These are phyloP conservation scores for human DNA, from an alignment of 2,113 vertebrate genomes.

Conservation along the genomic window DNA sequence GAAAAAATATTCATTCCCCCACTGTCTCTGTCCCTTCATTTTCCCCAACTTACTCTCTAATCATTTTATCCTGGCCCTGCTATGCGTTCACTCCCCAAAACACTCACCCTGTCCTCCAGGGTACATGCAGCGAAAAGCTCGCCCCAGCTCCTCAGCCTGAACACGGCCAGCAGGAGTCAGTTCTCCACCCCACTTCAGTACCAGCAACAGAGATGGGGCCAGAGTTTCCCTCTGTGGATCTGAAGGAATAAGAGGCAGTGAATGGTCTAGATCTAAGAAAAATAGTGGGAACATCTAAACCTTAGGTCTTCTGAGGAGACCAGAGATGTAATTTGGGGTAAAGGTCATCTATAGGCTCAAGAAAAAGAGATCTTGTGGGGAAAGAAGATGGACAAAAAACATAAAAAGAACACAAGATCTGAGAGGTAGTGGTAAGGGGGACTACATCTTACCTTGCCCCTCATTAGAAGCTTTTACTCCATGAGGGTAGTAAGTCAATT, in stretches of 20 bases:
- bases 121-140: conserved; percentile 99
- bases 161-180: conserved; percentile 95
- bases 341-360: not conserved
- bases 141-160: conserved; percentile 96
- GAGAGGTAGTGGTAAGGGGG: not conserved
- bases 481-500: conserved; percentile 95
- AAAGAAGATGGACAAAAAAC: not conserved
- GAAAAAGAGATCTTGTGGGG: not conserved
- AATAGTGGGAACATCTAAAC: not conserved
- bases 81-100: not conserved
- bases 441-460: conserved; percentile 90
- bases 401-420: not conserved
- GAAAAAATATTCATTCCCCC: not conserved
- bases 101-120: conserved; percentile 96
- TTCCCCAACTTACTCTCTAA: not conserved
- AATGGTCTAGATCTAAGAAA: not conserved
- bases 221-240: conserved; percentile 86
- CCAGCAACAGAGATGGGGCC: conserved; percentile 92
- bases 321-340: not conserved
- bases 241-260: conserved; percentile 71
- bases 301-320: not conserved
- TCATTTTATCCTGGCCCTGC: not conserved
- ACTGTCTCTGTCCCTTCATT: not conserved
- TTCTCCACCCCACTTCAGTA: conserved; percentile 98
- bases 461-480: conserved; percentile 95